phyloP scores from a whole-genome alignment of 2,797 vertebrate genomes.

The Podarcis siculus region DNA sequence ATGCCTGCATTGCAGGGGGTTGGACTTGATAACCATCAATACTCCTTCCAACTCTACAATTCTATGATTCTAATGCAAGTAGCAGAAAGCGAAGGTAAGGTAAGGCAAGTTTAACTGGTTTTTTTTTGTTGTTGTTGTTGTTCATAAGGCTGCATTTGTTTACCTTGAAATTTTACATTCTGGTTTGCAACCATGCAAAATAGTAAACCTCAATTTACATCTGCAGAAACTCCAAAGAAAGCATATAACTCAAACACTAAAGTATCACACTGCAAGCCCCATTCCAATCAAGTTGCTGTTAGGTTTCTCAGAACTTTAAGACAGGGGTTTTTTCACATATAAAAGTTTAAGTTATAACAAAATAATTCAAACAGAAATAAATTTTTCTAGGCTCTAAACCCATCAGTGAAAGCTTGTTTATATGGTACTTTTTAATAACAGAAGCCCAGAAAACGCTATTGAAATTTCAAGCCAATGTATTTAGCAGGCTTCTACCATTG shows the following conservation, averaged over 20 bases:
- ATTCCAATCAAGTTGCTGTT: not conserved
- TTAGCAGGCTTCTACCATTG: slow-evolving; percentile 51
- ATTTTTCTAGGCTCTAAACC: not conserved
- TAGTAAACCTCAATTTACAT: not conserved
- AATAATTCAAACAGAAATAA: slow-evolving; percentile 4
- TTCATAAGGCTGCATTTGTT: not conserved
- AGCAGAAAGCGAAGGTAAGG: not conserved
- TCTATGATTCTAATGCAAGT: no score
- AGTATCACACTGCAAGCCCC: not conserved
- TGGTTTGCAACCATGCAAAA: not conserved
- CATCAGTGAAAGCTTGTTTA: slow-evolving; percentile 1
- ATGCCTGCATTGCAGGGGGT: no score
- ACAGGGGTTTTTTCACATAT: not conserved
- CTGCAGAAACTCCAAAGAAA: not conserved
- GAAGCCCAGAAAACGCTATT: slow-evolving; percentile 48
- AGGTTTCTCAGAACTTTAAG: not conserved
- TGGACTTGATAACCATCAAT: no score
- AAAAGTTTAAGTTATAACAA: not conserved
- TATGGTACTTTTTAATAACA: slow-evolving; percentile 39
- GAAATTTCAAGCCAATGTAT: slow-evolving; percentile 54
- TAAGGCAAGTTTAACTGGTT: not conserved
- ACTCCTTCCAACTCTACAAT: no score
- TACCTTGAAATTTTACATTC: not conserved
- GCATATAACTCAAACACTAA: not conserved
- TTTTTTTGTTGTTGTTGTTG: not conserved